Conservation (phyloP, 2,113 vertebrate species). For the Nipponia nippon region DNA sequence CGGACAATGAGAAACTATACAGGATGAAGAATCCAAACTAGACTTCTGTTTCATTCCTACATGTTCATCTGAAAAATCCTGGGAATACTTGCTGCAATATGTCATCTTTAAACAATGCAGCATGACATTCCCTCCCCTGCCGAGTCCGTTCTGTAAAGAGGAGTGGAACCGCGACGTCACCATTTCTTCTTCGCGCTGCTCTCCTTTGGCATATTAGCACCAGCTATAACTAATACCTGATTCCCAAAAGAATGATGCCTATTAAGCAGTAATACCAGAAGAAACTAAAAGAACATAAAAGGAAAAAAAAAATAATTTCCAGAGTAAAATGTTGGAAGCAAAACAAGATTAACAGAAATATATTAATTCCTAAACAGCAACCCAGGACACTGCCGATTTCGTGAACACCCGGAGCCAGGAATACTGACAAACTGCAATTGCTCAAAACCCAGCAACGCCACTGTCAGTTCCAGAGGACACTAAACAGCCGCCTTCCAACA, state of each 20-base stretch:
- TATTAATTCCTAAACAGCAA: neutral
- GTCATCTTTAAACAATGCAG: neutral
- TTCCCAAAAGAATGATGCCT: neutral
- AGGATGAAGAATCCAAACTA: neutral
- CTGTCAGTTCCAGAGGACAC: neutral
- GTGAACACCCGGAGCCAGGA: neutral
- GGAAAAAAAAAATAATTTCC: accelerated
- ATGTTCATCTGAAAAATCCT: neutral
- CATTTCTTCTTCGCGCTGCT: neutral
- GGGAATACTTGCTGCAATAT: neutral
- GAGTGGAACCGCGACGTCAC: neutral
- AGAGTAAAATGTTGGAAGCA: neutral
- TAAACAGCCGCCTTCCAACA: neutral
- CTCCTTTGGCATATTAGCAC: neutral
- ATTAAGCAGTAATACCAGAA: neutral
- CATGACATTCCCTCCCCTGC: neutral
- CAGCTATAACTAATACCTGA: neutral
- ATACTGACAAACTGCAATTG: neutral
- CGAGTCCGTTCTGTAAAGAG: neutral
- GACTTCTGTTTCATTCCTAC: neutral
- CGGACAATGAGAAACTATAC: neutral
- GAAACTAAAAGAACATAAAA: neutral
- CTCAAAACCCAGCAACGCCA: neutral
- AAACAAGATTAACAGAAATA: neutral
- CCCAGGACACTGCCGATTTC: neutral